phyloP scores from a whole-genome alignment of 2,797 vertebrate species.

The Rhadinocentrus ornatus region DNA sequence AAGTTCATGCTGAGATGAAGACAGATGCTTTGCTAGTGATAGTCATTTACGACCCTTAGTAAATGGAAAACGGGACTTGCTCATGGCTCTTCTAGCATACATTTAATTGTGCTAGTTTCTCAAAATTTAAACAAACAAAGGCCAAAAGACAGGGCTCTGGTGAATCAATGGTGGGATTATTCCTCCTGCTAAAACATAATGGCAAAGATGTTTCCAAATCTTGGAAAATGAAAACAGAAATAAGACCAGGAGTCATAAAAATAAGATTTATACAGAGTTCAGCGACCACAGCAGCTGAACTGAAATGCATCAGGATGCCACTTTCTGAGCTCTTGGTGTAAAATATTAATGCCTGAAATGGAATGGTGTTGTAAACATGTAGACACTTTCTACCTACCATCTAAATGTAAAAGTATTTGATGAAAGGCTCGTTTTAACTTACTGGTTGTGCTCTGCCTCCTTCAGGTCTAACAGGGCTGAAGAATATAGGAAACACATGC shows the following conservation, averaged over 20 bases:
- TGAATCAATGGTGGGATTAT: not conserved
- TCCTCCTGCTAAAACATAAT: not conserved
- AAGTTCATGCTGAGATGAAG: too few species aligned
- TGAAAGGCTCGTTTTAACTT: slow-evolving; percentile 43
- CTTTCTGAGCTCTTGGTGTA: slow-evolving; percentile 16
- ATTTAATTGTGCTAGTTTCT: too few species aligned
- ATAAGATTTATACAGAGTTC: not conserved
- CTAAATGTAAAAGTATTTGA: slow-evolving; percentile 29
- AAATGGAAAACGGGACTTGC: not conserved
- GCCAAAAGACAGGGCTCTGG: not conserved
- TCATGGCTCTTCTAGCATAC: not conserved
- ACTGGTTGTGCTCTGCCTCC: slow-evolving; percentile 35
- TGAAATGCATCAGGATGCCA: slow-evolving; percentile 9
- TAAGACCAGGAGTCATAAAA: slow-evolving; percentile 2
- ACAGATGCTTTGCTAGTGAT: not conserved
- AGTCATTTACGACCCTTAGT: too few species aligned
- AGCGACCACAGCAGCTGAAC: not conserved
- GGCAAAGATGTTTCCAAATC: not conserved
- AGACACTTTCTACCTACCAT: slow-evolving; percentile 17
- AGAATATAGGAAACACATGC: slow-evolving; percentile 99
- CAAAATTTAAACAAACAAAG: not conserved
- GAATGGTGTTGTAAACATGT: not conserved
- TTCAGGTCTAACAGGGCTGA: slow-evolving; percentile 95
- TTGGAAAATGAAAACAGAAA: not conserved
- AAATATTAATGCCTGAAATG: slow-evolving; percentile 34